These are phyloP conservation scores for Argyresthia albistria DNA, from an alignment of 2,888 invertebrate species.

Conservation along the genomic window DNA sequence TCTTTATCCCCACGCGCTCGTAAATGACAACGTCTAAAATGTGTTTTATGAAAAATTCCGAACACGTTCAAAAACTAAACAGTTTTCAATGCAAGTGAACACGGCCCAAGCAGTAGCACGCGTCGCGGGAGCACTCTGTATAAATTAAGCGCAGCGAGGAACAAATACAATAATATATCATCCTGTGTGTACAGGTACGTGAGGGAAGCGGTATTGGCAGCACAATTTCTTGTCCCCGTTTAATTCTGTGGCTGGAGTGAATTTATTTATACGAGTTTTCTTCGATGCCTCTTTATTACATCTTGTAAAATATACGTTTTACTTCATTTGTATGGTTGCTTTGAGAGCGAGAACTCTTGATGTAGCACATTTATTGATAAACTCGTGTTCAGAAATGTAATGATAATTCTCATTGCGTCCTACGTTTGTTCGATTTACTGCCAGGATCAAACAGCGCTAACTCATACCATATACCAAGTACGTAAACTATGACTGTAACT, in stretches of 20 bases:
- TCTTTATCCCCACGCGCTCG: neutral
- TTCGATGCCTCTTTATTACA: neutral
- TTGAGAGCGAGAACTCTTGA: no score
- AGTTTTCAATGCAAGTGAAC: slow-evolving; percentile 1
- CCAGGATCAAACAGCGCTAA: no score
- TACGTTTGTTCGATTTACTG: no score
- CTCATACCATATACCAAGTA: no score
- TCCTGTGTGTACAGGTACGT: slow-evolving; percentile 33
- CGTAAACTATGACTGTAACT: no score
- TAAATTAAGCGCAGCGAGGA: slow-evolving; percentile 43
- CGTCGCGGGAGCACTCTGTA: slow-evolving; percentile 24
- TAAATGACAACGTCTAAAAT: no score
- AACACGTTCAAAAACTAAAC: neutral
- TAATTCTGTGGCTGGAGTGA: slow-evolving; percentile 6
- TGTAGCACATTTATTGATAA: no score
- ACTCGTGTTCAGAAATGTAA: no score
- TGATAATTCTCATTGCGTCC: no score
- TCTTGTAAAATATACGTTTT: no score
- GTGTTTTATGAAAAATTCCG: neutral
- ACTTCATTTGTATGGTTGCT: neutral
- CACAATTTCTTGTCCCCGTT: slow-evolving; percentile 10
- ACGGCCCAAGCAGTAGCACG: neutral
- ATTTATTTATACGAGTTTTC: neutral
- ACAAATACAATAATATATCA: slow-evolving; percentile 57
- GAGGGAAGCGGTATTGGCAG: slow-evolving; percentile 20